Evolutionary conservation across 2,113 vertebrate genomes (phyloP).

Genomic region (Speoplatyrhinus poulsoni): DNA sequence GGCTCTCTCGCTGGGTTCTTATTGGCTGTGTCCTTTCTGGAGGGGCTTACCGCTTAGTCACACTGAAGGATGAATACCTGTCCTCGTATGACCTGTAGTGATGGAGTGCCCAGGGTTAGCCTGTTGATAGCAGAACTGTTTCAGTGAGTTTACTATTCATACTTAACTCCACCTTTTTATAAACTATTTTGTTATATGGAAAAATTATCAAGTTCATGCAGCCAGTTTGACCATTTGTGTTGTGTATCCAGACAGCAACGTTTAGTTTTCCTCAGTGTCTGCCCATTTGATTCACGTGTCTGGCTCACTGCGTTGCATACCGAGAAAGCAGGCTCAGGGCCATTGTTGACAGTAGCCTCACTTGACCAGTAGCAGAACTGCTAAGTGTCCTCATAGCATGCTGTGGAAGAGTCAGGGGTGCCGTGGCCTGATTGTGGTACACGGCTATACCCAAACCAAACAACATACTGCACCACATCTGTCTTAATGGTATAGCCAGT

Average conservation of each 20-base stretch:
- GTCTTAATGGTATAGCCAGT: background rate
- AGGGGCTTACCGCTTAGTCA: constrained; percentile 25
- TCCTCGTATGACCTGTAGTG: constrained; percentile 52
- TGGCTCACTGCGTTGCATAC: background rate
- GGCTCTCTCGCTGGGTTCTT: constrained; percentile 20
- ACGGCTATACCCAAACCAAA: background rate
- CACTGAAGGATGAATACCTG: constrained; percentile 25
- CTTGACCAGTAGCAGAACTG: background rate
- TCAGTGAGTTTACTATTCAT: background rate
- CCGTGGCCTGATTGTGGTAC: background rate
- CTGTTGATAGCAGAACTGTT: constrained; percentile 10
- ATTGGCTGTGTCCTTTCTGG: constrained; percentile 26
- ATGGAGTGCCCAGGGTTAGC: constrained; percentile 17
- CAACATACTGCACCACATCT: background rate
- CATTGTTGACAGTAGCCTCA: constrained; percentile 10
- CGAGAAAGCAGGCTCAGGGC: constrained; percentile 16
- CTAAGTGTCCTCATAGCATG: constrained; percentile 8
- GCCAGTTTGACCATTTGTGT: constrained; percentile 29
- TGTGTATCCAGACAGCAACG: constrained; percentile 36
- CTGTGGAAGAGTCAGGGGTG: constrained; percentile 23
- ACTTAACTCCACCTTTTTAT: constrained; percentile 6
- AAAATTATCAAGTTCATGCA: constrained; percentile 13
- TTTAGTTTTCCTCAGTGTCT: constrained; percentile 41
- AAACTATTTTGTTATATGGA: constrained; percentile 20
- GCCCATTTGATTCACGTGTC: constrained; percentile 36